Base-by-base conservation (phyloP, 2,888 invertebrate species). In the Orthosia cruda region DNA sequence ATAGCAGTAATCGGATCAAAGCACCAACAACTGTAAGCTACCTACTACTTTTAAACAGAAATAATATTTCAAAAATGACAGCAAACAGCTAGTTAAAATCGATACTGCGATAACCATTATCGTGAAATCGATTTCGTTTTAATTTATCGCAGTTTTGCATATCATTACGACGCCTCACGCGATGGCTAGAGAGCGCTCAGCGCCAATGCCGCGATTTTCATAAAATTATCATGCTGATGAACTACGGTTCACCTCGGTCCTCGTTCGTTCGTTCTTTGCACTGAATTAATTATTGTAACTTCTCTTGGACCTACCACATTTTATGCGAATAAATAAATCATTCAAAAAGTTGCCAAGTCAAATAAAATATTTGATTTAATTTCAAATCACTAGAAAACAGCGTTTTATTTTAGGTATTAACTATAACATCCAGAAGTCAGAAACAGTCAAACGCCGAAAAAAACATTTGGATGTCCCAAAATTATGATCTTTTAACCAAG, bases 151-250 rank as follows among this genome's bases (percentile, higher is more conserved):
- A 26, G 40, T 18, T 70, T 59, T 52, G 55, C 50, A 54, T 71
- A 26, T 13, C 74, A 83, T 77, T 59, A 64, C 52, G 52, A 64
- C 67, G 63, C 80, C 52, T 74, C 81, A 84, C 81, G 84, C 81
- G 66, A 84, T 80, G 32, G 16, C 72, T 67, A 4, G 61, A 67
- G 23, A 26, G 26, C 23, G 3, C 57, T 67, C 63, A 57, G 23
- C 69, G 55, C 52, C 32, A 71, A 61, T 59, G 32, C 15, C 32
- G 50, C 23, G 45, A 20, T 49, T 57, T 50, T 62, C n/a, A 65
- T 68, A 20, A 52, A 72, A 54, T 61, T 47, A 32, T 40, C 12
- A 1, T 23, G 20, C 11, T 54, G 15, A 26, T 62, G 23, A 71
- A 74, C n/a, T 59, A 20, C 7, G 40, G 40, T 40, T 40, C 40